phyloP scores from a whole-genome alignment of 2,797 vertebrate genomes.

The Acipenser oxyrinchus region DNA sequence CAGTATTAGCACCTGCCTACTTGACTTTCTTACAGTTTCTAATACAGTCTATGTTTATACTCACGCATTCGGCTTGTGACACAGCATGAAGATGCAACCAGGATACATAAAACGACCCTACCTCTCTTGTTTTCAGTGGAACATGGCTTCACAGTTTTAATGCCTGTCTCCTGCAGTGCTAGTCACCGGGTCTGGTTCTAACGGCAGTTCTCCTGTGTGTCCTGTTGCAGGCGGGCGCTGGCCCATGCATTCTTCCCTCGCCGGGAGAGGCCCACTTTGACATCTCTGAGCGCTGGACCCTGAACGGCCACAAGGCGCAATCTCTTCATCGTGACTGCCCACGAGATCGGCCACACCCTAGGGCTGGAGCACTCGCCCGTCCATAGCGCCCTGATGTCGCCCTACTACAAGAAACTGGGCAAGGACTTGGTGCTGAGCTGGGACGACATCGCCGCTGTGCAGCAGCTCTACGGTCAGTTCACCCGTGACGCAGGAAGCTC shows the following conservation, averaged over 20 bases:
- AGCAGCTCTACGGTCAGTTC: constrained; percentile 80
- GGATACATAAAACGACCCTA: too few relatives aligned
- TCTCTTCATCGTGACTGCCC: constrained; percentile 86
- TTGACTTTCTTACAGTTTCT: too few relatives aligned
- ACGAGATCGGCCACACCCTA: constrained; percentile 95
- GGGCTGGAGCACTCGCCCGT: constrained; percentile 83
- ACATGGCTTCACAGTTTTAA: too few relatives aligned
- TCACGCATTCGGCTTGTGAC: too few relatives aligned
- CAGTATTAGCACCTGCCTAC: too few relatives aligned
- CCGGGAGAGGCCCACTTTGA: constrained; percentile 89
- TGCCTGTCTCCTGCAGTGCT: too few relatives aligned
- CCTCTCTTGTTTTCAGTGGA: too few relatives aligned
- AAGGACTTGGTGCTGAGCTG: constrained; percentile 81
- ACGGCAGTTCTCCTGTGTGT: background rate
- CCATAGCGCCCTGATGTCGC: constrained; percentile 86
- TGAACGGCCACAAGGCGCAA: constrained; percentile 78
- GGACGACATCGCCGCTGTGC: constrained; percentile 84
- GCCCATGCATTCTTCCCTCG: constrained; percentile 91
- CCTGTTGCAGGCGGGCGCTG: constrained; percentile 71
- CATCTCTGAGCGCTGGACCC: constrained; percentile 82
- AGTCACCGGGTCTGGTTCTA: background rate
- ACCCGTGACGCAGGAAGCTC: too few relatives aligned
- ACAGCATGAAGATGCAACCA: too few relatives aligned
- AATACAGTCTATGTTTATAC: too few relatives aligned
- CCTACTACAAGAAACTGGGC: constrained; percentile 88